These are phyloP conservation scores for Siniperca scherzeri DNA, from an alignment of 2,797 vertebrate genomes.

Conservation along the genomic window DNA sequence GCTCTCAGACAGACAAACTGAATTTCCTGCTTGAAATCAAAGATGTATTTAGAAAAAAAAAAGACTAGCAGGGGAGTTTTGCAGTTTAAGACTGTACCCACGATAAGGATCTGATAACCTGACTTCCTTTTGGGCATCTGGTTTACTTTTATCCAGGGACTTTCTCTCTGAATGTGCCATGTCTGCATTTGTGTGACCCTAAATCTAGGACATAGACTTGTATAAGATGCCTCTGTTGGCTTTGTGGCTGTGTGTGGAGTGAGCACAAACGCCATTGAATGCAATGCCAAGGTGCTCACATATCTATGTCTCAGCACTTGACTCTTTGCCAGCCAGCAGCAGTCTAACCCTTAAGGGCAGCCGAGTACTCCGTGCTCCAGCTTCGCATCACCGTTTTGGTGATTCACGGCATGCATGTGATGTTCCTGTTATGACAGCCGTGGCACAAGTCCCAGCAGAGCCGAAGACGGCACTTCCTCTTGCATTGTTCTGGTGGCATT, in stretches of 20 bases:
- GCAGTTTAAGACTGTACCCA: neutral
- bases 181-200: conserved; percentile 38
- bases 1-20: neutral
- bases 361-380: conserved; percentile 17
- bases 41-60: neutral
- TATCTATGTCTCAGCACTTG: conserved; percentile 71
- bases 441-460: conserved; percentile 55
- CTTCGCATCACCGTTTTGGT: conserved; percentile 44
- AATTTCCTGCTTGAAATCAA: conserved; percentile 29
- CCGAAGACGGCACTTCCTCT: conserved; percentile 53
- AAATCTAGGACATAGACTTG: conserved; percentile 14
- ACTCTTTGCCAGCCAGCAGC: conserved; percentile 46
- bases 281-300: conserved; percentile 60
- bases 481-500: neutral
- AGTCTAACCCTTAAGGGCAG: conserved; percentile 33
- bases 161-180: conserved; percentile 7
- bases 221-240: conserved; percentile 35
- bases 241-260: conserved; percentile 30
- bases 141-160: conserved; percentile 5
- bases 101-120: conserved; percentile 30
- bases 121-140: conserved; percentile 29
- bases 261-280: conserved; percentile 41
- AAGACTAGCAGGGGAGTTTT: neutral
- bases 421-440: conserved; percentile 49
- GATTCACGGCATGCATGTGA: conserved; percentile 63